Evolutionary conservation across 2,113 vertebrate species (phyloP).

Genomic region (Orthonyx spaldingii): DNA sequence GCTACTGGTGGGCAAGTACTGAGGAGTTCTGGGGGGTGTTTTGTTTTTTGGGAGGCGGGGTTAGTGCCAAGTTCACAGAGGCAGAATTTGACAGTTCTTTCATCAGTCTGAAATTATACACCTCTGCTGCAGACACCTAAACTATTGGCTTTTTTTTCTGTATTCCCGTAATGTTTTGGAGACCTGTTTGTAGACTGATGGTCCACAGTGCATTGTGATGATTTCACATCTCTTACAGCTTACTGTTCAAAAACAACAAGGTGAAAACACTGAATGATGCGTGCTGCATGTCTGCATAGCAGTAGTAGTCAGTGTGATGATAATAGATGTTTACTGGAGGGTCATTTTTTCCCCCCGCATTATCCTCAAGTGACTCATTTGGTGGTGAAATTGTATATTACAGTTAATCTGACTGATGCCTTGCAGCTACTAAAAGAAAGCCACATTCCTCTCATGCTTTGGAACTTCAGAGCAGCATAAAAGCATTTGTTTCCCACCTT

Average conservation of each 20-base stretch:
- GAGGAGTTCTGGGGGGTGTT: background rate
- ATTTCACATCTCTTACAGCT: background rate
- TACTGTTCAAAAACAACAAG: background rate
- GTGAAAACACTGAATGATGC: background rate
- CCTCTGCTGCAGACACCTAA: background rate
- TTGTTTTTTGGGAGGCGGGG: accelerated
- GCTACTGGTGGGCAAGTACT: background rate
- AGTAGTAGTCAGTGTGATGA: background rate
- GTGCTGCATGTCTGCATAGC: background rate
- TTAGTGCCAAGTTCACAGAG: background rate
- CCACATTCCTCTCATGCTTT: background rate
- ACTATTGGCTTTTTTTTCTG: background rate
- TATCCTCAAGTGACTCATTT: background rate
- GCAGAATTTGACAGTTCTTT: background rate
- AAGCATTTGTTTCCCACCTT: background rate
- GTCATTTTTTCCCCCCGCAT: background rate
- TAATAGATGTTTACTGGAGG: background rate
- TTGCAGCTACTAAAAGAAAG: background rate
- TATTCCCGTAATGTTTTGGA: background rate
- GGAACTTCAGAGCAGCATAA: background rate
- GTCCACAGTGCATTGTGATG: accelerated
- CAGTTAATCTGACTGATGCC: background rate
- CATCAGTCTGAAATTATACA: background rate
- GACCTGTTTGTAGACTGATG: background rate
- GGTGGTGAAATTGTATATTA: background rate